Evolutionary conservation across 1,140 invertebrate genomes (phyloP).

Genomic region (Hyposmocoma kahamanoa): DNA sequence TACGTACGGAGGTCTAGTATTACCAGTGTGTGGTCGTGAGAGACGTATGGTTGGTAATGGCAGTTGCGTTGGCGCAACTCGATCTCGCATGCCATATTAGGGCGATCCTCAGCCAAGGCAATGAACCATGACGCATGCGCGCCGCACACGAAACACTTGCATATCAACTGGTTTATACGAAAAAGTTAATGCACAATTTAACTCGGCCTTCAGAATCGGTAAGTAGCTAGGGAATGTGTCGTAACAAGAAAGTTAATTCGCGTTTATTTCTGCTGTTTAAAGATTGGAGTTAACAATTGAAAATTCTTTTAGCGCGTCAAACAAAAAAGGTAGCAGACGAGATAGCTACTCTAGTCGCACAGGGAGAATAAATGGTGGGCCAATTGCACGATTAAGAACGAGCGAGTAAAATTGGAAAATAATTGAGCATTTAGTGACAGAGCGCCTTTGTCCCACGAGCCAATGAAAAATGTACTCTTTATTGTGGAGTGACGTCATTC

Average conservation of each 20-base stretch:
- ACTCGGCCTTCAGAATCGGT: too few species aligned
- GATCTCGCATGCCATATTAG: constrained; percentile 61
- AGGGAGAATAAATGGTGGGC: too few species aligned
- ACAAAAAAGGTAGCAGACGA: too few species aligned
- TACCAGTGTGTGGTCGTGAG: constrained; percentile 26
- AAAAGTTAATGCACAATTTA: too few species aligned
- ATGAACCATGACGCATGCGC: constrained; percentile 65
- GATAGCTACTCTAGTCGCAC: too few species aligned
- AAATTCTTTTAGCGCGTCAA: too few species aligned
- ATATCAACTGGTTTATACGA: too few species aligned
- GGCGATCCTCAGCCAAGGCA: constrained; percentile 64
- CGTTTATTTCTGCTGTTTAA: too few species aligned
- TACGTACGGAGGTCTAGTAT: not conserved
- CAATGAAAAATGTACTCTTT: constrained; percentile 51
- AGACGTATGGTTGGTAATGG: constrained; percentile 41
- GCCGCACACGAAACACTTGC: constrained; percentile 33
- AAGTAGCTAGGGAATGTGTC: too few species aligned
- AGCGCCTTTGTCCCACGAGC: constrained; percentile 26
- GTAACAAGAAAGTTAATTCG: too few species aligned
- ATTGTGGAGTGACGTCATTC: constrained; percentile 37
- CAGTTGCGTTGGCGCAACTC: constrained; percentile 60
- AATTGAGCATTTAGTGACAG: constrained; percentile 28
- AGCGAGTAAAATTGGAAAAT: constrained; percentile 40
- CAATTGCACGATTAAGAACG: not conserved
- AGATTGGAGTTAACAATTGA: too few species aligned